Percentiles rank a stretch among this genome's conserved stretches.
Conservation (phyloP, 2,797 vertebrate species). For the Gila robusta region DNA sequence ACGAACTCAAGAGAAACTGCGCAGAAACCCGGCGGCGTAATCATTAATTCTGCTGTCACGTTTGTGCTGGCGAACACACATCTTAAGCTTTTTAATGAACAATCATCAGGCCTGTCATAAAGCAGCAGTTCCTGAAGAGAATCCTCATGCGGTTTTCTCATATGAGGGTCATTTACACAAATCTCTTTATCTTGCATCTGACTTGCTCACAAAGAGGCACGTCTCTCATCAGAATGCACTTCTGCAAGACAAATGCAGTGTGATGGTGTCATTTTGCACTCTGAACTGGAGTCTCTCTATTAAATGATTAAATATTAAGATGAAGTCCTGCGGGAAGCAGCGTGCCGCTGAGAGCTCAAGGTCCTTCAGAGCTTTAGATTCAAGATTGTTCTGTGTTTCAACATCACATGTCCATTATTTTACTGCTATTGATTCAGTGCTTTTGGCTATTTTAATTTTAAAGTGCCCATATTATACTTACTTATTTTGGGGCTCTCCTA, state of each 20-base stretch:
- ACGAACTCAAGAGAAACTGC: constrained; percentile 66
- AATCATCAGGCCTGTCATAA: constrained; percentile 75
- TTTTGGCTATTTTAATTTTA: background rate
- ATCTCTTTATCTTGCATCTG: constrained; percentile 61
- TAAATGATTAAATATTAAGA: constrained; percentile 43
- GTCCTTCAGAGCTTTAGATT: constrained; percentile 12
- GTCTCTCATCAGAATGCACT: constrained; percentile 10
- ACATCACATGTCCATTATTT: background rate
- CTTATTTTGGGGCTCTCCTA: background rate
- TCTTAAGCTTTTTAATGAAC: constrained; percentile 74
- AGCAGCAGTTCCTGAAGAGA: constrained; percentile 59
- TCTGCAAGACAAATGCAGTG: constrained; percentile 3
- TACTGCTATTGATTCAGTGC: no score
- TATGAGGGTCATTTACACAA: constrained; percentile 65
- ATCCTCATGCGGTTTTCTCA: constrained; percentile 63
- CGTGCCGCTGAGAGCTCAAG: background rate
- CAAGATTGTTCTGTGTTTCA: constrained; percentile 3
- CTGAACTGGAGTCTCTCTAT: constrained; percentile 17
- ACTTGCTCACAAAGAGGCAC: background rate
- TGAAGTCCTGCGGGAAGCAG: constrained; percentile 43
- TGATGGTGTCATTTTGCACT: constrained; percentile 53
- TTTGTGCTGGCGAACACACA: background rate
- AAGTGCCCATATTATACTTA: background rate
- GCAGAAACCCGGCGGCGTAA: constrained; percentile 46
- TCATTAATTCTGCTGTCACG: constrained; percentile 33